Base-by-base conservation (phyloP, 2,113 vertebrate genomes). In the Rhodinocichla rosea region DNA sequence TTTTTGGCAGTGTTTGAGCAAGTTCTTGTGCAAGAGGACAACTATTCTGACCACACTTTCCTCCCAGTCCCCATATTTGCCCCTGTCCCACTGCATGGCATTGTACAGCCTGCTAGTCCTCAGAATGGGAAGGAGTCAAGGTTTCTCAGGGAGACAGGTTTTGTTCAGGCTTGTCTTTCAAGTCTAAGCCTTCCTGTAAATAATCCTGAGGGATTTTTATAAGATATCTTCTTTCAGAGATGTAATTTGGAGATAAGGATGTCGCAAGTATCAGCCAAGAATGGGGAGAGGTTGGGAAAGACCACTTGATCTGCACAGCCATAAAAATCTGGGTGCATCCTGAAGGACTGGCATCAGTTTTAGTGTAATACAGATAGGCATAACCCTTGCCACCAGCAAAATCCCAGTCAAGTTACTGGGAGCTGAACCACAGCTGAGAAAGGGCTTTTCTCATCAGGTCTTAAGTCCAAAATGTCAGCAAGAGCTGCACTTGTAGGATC, bases 321-420 rank as follows among this genome's bases (percentile, higher is more conserved):
- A 1, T 11, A 6, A 10, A 39, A 39, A 21, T 1, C 18, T 1
- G 26, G 3, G 20, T 19, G 17, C 21, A 12, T 49, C 55, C 76
- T 40, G 21, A 73, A 49, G 56, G 26, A 37, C 39, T 56, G 76
- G 37, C n/a, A 30, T 30, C 13, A 7, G 5, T 28, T 60, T 44
- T 6, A 37, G 59, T 37, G 60, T 39, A 24, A 3, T 7, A 15
- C 13, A 27, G 73, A 8, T 2, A 22, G 4, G 22, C 0, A 1
- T 6, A 27, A 59, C 18, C 3, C 67, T 39, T 57, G 15, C 16
- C 37, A 77, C 19, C 5, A 42, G 33, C 35, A 71, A 67, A 73
- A 65, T 47, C 32, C 49, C 73, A 30, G 18, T 10, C 50, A 50
- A 1, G 16, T 45, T 57, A 42, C 6, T 62, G 59, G 63, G 28